Evolutionary conservation across 2,888 invertebrate genomes (phyloP), one percentile per base, ranked within the genome.

Genomic region (Octodonta nipae): DNA sequence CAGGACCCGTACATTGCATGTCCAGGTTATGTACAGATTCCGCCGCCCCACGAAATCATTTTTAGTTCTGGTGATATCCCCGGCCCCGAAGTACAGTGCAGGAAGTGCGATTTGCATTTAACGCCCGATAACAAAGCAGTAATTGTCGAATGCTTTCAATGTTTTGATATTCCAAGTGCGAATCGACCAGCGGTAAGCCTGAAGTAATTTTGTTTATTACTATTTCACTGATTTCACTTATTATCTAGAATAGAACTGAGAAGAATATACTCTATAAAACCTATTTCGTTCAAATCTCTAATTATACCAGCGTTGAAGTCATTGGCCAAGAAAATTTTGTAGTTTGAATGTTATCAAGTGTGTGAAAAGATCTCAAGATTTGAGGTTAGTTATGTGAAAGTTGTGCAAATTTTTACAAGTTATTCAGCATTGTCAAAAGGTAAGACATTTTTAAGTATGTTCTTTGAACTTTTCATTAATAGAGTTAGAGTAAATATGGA

Each of bases 51-150:
- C 26, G 41, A 40, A 32, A 16, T 34, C 8, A 30, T 34, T 27
- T 37, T 29, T 13, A 33, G 33, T 35, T 37, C 35, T 13, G 39
- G 37, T 26, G 34, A 37, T 14, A 27, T 36, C 28, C 31, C 29
- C 28, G 13, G 38, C 11, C 37, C 44, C 5, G 26, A 40, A 28
- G 40, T 43, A 20, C 41, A 42, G 39, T 61, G 61, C 37, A 50
- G 51, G 43, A 51, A 44, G 45, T 61, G 61, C 34, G 54, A 58
- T 42, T 43, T 61, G 32, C 48, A 50, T 43, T 34, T 53, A 35
- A 51, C 54, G 10, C 31, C 49, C 5, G 54, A 56, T 35, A 46
- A 48, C 30, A 36, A 40, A 6, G 51, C 49, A 6, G 56, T 55
- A 30, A 42, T 58, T 32, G 42, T 61, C 17, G 48, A 50, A 34